Base-by-base conservation (phyloP, 2,113 vertebrate genomes). In the Tautogolabrus adspersus region DNA sequence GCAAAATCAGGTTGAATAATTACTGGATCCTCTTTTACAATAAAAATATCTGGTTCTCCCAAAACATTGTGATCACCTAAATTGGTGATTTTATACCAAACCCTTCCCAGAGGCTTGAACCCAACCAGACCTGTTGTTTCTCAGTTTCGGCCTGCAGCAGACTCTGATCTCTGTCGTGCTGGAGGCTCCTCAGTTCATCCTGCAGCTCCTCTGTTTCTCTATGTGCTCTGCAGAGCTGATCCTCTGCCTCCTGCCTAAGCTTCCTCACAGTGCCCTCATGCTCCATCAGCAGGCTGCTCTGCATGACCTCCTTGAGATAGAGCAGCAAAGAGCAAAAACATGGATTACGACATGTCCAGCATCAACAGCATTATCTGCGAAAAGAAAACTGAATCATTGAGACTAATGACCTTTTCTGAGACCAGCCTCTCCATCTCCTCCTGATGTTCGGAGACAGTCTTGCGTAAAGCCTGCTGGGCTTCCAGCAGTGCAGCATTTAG, bases 121-220 rank as follows among this genome's bases (percentile, higher is more conserved):
- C 10, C 3, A 0, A 9, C 5, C 87, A 0, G 22, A 98, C 97
- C 96, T 98, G 96, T 83, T 97, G 97, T 84, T 96, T 97, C 88
- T 98, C 96, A 0, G 90, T 95, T 91, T 96, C 96, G 0, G 96
- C 96, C 91, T 96, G 94, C 30, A 97, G 89, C 54, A 97, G 94
- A 83, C 93, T 86, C 86, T 96, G 95, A 1, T 97, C 96, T 0
- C 94, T 88, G 58, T 97, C 94, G 10, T 93, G 95, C 89, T 95
- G 96, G 46, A 96, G 81, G 0, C 90, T 81, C 0, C 93, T 82
- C 1, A 96, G 87, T 64, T 89, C 92, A 2, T 94, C 94, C 0
- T 90, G 94, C 85, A 98, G 92, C 78, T 96, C 95, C 19, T 96
- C 96, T 40, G 87, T 89, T 64, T 96, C 96, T 0, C 89, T 93